These are phyloP conservation scores for Brachypteracias leptosomus DNA, from an alignment of 2,113 vertebrate genomes.

Conservation along the genomic window DNA sequence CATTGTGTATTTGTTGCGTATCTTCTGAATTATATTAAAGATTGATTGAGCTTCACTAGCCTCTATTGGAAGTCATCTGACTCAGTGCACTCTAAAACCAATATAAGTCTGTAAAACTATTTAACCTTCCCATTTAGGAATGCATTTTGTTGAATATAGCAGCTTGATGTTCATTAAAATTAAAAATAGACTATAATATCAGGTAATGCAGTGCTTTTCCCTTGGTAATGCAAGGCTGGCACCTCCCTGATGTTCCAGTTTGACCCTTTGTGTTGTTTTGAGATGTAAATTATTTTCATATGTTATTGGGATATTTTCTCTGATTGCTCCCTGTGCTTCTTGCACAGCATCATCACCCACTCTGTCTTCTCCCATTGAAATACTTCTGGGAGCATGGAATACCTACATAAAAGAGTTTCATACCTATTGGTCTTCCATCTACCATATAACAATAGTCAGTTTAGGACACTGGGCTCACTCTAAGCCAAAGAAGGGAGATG, in stretches of 20 bases:
- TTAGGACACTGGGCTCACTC: neutral
- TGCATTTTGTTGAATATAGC: neutral
- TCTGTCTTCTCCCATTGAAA: neutral
- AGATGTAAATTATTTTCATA: neutral
- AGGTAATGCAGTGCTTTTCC: neutral
- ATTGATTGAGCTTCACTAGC: neutral
- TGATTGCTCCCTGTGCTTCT: fast-evolving
- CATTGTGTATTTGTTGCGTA: neutral
- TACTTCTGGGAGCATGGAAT: neutral
- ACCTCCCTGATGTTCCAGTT: neutral
- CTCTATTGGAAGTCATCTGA: neutral
- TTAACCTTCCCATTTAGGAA: neutral
- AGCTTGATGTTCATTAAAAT: constrained; percentile 27
- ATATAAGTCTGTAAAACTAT: neutral
- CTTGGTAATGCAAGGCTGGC: neutral
- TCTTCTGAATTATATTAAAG: neutral
- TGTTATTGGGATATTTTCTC: neutral
- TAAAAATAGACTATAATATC: constrained; percentile 6
- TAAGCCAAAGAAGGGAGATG: neutral
- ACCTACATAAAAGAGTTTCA: neutral
- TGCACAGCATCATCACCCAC: fast-evolving
- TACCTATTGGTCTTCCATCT: neutral
- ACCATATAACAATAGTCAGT: neutral
- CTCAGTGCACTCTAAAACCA: constrained; percentile 8
- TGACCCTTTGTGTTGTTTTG: neutral